Base-by-base conservation (phyloP, 2,113 vertebrate species). In the Sphaerodactylus townsendi region DNA sequence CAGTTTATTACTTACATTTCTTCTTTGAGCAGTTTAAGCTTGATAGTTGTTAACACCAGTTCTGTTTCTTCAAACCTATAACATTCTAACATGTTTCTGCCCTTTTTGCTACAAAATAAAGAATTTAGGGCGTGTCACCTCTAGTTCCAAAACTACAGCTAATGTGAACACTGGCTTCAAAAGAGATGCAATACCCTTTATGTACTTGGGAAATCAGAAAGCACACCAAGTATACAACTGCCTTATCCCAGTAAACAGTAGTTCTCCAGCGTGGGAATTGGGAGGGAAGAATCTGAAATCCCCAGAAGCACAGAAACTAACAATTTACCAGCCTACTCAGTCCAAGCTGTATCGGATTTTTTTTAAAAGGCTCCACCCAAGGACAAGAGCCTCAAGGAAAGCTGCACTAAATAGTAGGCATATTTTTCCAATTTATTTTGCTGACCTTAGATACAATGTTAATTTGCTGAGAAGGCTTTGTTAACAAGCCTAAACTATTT, bases 281-380 rank as follows among this genome's bases (percentile, higher is more conserved):
- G 64, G 41, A 86, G 72, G 53, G 66, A 77, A 65, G 33, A 37
- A 41, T 77, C 66, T 72, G 68, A 64, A 76, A 73, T 81, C 41
- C 87, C 59, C 72, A 85, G 86, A 37, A 91, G 53, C 72, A 53
- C 46, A 44, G 56, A 72, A 91, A 88, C 79, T 53, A 75, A 80
- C 77, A 8, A 35, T 4, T 73, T 5, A 73, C 37, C 64, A 68
- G 5, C 68, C 80, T 81, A 41, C 62, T 78, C 13, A 53, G 44
- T 62, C 81, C 59, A 83, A 83, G 41, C 65, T 83, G 0, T 79
- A 35, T 19, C 0, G 0, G 44, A 23, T 85, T 56, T 62, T 25
- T 62, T 62, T 28, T 17, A 53, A 68, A 80, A 77, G 41, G 19
- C 19, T 83, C 80, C 74, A 86, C 80, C 74, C 74, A 83, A 35